Evolutionary conservation across 2,888 invertebrate species (phyloP).

Genomic region (Hyposoter dolosus): DNA sequence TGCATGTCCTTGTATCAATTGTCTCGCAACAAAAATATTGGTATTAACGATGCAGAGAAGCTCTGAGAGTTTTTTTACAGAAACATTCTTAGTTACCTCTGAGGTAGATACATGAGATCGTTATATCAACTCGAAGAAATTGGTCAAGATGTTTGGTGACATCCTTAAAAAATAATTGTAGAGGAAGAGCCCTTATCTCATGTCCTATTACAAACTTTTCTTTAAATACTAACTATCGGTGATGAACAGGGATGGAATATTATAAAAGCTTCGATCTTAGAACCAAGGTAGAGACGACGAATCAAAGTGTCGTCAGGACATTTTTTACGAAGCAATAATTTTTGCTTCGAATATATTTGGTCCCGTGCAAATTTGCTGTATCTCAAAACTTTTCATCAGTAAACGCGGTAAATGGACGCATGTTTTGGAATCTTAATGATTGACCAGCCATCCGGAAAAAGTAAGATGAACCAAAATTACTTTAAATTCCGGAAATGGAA

Average conservation of each 20-base stretch:
- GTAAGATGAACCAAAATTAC: background rate
- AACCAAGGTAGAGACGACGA: too few relatives aligned
- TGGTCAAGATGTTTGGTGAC: slow-evolving; percentile 49
- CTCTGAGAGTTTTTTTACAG: background rate
- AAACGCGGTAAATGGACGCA: background rate
- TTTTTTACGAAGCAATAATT: background rate
- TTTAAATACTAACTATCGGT: too few relatives aligned
- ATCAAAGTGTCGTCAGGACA: background rate
- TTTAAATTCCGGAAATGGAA: background rate
- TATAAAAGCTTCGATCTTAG: too few relatives aligned
- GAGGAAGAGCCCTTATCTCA: background rate
- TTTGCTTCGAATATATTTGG: background rate
- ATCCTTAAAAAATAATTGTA: slow-evolving; percentile 49
- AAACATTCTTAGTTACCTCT: background rate
- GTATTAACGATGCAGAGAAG: background rate
- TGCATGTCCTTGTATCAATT: background rate
- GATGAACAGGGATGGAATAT: too few relatives aligned
- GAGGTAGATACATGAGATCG: background rate
- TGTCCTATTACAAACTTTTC: background rate
- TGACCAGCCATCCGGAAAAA: background rate
- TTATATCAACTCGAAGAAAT: slow-evolving; percentile 49
- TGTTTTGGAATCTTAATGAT: background rate
- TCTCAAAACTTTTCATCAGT: background rate
- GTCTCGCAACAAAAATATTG: slow-evolving; percentile 4
- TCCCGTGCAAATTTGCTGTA: background rate